Base-by-base conservation (phyloP, 2,113 vertebrate genomes). In the Serilophus lunatus region DNA sequence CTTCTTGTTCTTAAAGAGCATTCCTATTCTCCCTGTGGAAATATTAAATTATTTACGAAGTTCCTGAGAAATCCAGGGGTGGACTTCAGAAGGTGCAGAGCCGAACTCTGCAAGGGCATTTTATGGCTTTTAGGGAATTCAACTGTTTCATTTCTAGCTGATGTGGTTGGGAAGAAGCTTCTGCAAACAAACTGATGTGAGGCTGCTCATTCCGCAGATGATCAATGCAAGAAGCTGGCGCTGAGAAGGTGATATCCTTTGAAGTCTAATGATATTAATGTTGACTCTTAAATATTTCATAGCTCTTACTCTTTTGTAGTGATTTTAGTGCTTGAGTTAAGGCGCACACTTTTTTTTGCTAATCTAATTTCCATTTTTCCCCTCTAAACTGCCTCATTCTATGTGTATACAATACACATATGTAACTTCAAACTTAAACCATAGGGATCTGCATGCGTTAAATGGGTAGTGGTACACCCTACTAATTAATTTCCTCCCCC, bases 221-320 rank as follows among this genome's bases (percentile, higher is more conserved):
- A 92, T 95, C 93, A 54, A 19, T 76, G 70, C 8, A 1, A 85
- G 84, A 90, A 91, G 91, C 78, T 92, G 91, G 63, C 5, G 0
- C 87, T 82, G 84, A 77, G 71, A 82, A 95, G 93, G 91, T 93
- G 94, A 69, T 91, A 29, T 63, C 59, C 78, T 95, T 92, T 95
- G 94, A 95, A 88, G 93, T 93, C 78, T 90, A 85, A 93, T 89
- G 78, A 77, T 95, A 87, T 91, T 94, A 95, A 88, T 82, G 71
- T 92, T 94, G 84, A 70, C 79, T 94, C 59, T 80, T 95, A 88
- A 96, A 92, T 94, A 92, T 93, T 95, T 91, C 78, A 90, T 89
- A 77, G 90, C 87, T 70, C 65, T 75, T 91, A 84, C 51, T 85
- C 70, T 95, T 95, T 91, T 68, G 79, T 80, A 85, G 82, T 94